Percentiles rank a stretch among this genome's conserved stretches.
phyloP scores from a whole-genome alignment of 2,888 invertebrate genomes.

The Corbicula japonica region DNA sequence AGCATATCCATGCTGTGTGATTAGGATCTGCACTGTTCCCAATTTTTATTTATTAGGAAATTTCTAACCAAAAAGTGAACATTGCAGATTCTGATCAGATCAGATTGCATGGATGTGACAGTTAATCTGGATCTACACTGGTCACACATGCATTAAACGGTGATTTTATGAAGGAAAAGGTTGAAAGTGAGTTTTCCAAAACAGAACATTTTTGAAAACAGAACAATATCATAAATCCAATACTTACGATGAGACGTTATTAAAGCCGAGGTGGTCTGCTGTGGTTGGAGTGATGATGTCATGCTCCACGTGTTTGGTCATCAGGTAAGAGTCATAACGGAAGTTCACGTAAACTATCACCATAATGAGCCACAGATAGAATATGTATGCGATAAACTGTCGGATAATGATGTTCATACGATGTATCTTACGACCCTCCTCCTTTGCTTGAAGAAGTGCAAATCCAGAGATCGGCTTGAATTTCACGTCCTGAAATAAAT shows the following conservation, averaged over 20 bases:
- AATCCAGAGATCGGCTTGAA: slow-evolving; percentile 83
- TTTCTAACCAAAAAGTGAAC: too few relatives aligned
- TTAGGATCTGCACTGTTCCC: too few relatives aligned
- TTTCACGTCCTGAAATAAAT: slow-evolving; percentile 76
- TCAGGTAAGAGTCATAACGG: slow-evolving; percentile 63
- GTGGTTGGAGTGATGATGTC: slow-evolving; percentile 61
- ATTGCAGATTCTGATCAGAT: too few relatives aligned
- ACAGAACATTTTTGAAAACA: background rate
- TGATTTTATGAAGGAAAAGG: too few relatives aligned
- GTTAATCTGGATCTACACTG: too few relatives aligned
- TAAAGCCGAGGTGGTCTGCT: slow-evolving; percentile 53
- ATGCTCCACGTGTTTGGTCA: slow-evolving; percentile 68
- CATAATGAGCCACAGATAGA: slow-evolving; percentile 78
- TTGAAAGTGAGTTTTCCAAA: too few relatives aligned
- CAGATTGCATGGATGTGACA: too few relatives aligned
- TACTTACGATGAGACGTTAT: slow-evolving; percentile 69
- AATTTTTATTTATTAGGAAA: too few relatives aligned
- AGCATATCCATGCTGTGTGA: too few relatives aligned
- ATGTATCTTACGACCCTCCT: slow-evolving; percentile 78
- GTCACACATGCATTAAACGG: too few relatives aligned
- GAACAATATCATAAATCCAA: background rate
- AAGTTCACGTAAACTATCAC: slow-evolving; percentile 77
- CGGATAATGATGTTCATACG: slow-evolving; percentile 80
- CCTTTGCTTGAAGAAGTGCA: slow-evolving; percentile 81
- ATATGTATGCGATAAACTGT: slow-evolving; percentile 76